These are phyloP conservation scores for Tympanuchus pallidicinctus DNA, from an alignment of 2,113 vertebrate species.

Conservation along the genomic window DNA sequence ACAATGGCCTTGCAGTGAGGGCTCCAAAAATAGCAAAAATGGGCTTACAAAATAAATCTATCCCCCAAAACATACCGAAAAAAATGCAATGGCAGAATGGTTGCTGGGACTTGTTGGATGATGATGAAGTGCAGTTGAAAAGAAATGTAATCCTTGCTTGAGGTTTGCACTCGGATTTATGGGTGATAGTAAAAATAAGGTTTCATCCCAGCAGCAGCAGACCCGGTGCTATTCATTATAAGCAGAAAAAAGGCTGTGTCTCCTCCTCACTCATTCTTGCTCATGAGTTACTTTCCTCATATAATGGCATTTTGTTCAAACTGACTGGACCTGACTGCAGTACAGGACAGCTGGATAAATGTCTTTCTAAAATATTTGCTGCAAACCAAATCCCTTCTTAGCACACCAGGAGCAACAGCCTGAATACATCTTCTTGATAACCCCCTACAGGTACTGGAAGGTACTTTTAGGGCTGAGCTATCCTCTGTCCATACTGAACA, in stretches of 20 bases:
- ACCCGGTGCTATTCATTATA: fast-evolving
- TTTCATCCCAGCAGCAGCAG: not conserved
- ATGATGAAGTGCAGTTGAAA: not conserved
- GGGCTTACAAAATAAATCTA: not conserved
- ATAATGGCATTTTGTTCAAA: not conserved
- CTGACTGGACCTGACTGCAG: not conserved
- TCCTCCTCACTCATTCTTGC: not conserved
- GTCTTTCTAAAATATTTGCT: not conserved
- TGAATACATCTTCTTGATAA: not conserved
- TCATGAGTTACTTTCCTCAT: not conserved
- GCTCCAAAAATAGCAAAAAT: not conserved
- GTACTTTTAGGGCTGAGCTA: not conserved
- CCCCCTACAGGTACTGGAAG: not conserved
- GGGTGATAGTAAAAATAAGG: not conserved
- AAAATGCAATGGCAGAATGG: not conserved
- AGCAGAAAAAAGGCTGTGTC: not conserved
- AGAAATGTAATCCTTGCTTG: not conserved
- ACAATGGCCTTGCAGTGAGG: not conserved
- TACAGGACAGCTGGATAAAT: not conserved
- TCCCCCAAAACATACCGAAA: not conserved
- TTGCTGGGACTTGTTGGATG: not conserved
- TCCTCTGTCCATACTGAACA: not conserved
- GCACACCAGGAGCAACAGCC: not conserved
- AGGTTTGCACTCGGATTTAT: not conserved
- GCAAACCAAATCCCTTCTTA: not conserved